Base-by-base conservation (phyloP, 2,888 invertebrate species). In the Thecocarcelia acutangulata region DNA sequence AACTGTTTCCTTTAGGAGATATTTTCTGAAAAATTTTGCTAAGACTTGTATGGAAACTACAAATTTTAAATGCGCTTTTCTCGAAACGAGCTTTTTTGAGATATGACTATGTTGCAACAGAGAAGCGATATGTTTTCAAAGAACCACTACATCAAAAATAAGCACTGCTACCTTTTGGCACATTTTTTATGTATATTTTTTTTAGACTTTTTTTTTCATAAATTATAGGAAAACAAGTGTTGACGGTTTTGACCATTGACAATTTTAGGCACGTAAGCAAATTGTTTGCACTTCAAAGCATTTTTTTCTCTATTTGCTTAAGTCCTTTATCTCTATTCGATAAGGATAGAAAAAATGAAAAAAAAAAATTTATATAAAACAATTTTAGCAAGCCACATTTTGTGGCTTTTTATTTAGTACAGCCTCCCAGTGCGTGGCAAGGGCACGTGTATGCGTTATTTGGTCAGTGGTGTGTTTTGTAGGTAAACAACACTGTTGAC, bases 231-330 rank as follows among this genome's bases (percentile, higher is more conserved):
- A 15, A 66, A 73, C 64, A 78, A 69, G 69, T 82, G 82, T 82
- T 82, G 83, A 79, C 78, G 74, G 58, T 54, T 74, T 66, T 84
- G 83, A 81, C 81, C 84, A 84, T 84, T 83, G 79, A 75, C 77
- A 69, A 84, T 84, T 84, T 84, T 80, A 79, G 76, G 74, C 84
- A 84, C 84, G 85, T 85, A 84, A 72, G 79, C 82, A 83, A 83
- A 83, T 83, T 85, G 84, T 84, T 85, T 85, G 84, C 83, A 83
- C 83, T 85, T 84, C 83, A 81, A 84, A 83, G 84, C 61, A 78
- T 69, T 73, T 75, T 81, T 79, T 21, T 56, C 12, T 54, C 3
- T 19, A 17, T 50, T 58, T 73, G 28, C 24, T 28, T 15, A 2
- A 46, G 15, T 64, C 24, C 66, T 66, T 64, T 66, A 40, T 72